A percentile compares a stretch with the other conserved stretches of the same genome.
Conservation (phyloP, 2,113 vertebrate genomes). For the Cettia cetti region DNA sequence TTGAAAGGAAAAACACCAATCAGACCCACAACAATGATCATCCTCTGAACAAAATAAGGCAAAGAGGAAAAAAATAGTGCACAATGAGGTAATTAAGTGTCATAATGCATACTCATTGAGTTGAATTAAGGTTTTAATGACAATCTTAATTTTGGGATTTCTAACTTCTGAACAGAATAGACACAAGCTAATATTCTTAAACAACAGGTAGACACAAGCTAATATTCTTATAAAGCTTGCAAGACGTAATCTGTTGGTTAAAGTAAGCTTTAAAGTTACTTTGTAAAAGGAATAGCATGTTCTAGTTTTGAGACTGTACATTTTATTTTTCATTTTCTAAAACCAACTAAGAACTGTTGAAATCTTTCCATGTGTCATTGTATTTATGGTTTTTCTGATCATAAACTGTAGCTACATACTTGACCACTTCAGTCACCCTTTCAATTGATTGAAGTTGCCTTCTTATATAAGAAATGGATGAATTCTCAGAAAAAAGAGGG, state of each 20-base stretch:
- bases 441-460: neutral
- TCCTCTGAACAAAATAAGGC: neutral
- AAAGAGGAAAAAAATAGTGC: neutral
- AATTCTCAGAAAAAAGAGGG: neutral
- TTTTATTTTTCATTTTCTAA: neutral
- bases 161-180: neutral
- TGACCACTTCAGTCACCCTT: neutral
- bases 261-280: neutral
- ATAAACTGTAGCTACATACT: neutral
- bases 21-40: neutral
- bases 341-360: neutral
- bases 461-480: neutral
- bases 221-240: too few species aligned
- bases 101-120: neutral
- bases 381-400: neutral
- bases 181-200: neutral
- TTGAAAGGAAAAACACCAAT: neutral
- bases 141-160: neutral
- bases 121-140: slow-evolving; percentile 5
- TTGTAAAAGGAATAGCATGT: neutral
- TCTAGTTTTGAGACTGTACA: accelerated
- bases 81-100: neutral
- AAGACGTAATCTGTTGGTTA: neutral
- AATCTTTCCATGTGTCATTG: neutral
- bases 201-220: too few species aligned